Percentiles rank a stretch among this genome's conserved stretches.
Evolutionary conservation across 2,888 invertebrate species (phyloP).

Genomic region (Apodemia hepburni): DNA sequence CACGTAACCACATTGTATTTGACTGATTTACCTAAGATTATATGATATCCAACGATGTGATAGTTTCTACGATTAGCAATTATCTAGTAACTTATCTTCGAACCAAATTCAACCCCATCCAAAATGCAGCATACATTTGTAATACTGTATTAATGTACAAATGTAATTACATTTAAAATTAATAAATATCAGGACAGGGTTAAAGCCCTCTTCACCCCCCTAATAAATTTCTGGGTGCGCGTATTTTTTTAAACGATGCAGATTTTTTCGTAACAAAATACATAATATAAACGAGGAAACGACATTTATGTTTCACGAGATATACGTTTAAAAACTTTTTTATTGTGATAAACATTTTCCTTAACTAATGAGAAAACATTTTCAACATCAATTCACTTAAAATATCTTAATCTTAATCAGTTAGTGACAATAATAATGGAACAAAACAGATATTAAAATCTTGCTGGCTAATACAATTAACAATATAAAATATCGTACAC

Average conservation of each 20-base stretch:
- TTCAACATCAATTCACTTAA: background rate
- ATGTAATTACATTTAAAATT: no score
- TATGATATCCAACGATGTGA: no score
- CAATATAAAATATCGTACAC: background rate
- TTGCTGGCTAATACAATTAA: background rate
- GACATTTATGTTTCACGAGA: background rate
- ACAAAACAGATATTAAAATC: background rate
- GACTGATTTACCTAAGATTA: no score
- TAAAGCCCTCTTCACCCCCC: background rate
- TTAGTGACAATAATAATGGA: background rate
- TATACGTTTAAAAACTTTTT: background rate
- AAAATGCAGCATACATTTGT: no score
- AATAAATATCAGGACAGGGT: background rate
- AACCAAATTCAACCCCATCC: no score
- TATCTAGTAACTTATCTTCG: no score
- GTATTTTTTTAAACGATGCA: background rate
- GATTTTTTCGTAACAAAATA: background rate
- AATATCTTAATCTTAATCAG: background rate
- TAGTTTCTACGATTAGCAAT: no score
- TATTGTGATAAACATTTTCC: background rate
- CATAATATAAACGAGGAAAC: background rate
- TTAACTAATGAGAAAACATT: conserved; percentile 5
- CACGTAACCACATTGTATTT: no score
- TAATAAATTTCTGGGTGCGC: background rate
- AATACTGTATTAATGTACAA: no score